Base-by-base conservation (phyloP, 2,113 vertebrate genomes). In the Hoplias malabaricus region DNA sequence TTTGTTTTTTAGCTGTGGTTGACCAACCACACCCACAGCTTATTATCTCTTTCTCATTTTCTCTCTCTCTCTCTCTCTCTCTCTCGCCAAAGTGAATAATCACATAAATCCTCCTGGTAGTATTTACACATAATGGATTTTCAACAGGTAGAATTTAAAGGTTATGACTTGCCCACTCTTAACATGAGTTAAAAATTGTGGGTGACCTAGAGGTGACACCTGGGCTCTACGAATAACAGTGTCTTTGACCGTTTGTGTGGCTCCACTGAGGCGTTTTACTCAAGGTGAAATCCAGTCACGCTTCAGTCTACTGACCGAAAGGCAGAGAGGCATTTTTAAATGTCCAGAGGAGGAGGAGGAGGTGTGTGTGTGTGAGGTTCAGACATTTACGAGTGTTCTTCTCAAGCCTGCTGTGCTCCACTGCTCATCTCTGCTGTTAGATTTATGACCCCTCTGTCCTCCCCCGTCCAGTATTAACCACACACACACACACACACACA, bases 381-480 rank as follows among this genome's bases (percentile, higher is more conserved):
- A 38, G 46, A 57, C 73, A 53, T 76, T 80, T 75, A 68, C 62
- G 29, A 69, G 50, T 21, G 3, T 34, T 69, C 43, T 13, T 72
- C 34, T 23, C 19, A 3, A 16, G 36, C 23, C 63, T 68, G 23
- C 62, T 16, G 23, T 68, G 80, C 61, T 77, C 29, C 73, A 70
- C 19, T 69, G 54, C 33, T 50, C 23, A 19, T 33, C 33, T 61
- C 53, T 56, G 62, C 69, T 61, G 56, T 77, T 46, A 73, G 81
- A 80, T 83, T 77, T 73, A 77, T 77, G 54, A 78, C 34, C 78
- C 38, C 16, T 16, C 25, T 2, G 23, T 63, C 9, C 29, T 57
- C 54, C 2, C 67, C 69, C 31, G 14, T 69, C 68, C 61, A 42
- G 68, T 69, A 59, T 75, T 38, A 70, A 73, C 71, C 27, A 53